Percentiles rank a stretch among this genome's conserved stretches.
Conservation (phyloP, 2,113 vertebrate genomes). For the Pterocles burchelli region DNA sequence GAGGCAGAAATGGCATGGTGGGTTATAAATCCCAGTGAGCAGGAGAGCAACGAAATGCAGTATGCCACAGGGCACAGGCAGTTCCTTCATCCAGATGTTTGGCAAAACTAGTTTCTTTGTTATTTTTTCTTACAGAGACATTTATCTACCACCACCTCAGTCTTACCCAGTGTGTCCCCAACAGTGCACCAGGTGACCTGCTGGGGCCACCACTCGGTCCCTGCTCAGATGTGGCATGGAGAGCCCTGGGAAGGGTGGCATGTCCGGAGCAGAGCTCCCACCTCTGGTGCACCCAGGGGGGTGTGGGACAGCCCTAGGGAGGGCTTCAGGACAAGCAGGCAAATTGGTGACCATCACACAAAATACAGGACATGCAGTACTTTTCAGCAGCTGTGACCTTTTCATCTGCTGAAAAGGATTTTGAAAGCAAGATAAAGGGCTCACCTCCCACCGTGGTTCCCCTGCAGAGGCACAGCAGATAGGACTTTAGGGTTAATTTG, state of each 20-base stretch:
- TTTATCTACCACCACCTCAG: not conserved
- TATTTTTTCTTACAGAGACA: not conserved
- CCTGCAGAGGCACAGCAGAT: conserved; percentile 3
- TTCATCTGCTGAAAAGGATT: conserved; percentile 29
- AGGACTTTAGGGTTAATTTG: conserved; percentile 36
- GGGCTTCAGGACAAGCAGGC: not conserved
- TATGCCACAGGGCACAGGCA: not conserved
- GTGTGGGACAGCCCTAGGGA: not conserved
- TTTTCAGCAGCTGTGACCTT: not conserved
- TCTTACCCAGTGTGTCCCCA: not conserved
- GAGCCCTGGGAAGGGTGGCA: not conserved
- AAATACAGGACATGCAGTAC: not conserved
- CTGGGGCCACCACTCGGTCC: not conserved
- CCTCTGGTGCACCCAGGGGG: not conserved
- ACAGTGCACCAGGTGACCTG: not conserved
- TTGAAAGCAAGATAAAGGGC: conserved; percentile 38
- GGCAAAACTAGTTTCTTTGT: not conserved
- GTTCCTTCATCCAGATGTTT: not conserved
- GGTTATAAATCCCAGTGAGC: not conserved
- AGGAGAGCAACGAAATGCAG: not conserved
- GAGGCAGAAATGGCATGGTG: not conserved
- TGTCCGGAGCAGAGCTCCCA: not conserved
- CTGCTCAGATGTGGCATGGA: not conserved
- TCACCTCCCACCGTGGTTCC: not conserved
- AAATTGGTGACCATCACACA: not conserved